Evolutionary conservation across 2,113 vertebrate genomes (phyloP).

Genomic region (Sprattus sprattus): DNA sequence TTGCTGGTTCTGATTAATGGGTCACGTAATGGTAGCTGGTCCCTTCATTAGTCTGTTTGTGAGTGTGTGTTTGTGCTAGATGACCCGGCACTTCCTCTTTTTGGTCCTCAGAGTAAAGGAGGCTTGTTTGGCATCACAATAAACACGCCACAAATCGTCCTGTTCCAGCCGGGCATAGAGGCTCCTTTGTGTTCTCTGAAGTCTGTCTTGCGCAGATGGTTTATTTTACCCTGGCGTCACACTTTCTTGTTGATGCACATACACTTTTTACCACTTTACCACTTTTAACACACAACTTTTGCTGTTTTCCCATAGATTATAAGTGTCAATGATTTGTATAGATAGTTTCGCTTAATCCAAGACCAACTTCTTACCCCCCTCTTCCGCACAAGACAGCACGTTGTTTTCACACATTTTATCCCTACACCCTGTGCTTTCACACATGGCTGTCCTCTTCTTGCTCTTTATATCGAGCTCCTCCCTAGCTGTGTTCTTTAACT

Average conservation of each 20-base stretch:
- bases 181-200: slow-evolving; percentile 22
- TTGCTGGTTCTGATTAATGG: not conserved
- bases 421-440: not conserved
- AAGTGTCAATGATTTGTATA: no score
- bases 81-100: not conserved
- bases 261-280: not conserved
- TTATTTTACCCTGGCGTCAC: not conserved
- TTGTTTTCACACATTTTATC: no score
- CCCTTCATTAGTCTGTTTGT: not conserved
- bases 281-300: not conserved
- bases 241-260: not conserved
- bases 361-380: no score
- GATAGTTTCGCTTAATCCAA: no score
- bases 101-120: slow-evolving; percentile 22
- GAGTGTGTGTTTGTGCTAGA: not conserved
- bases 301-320: no score
- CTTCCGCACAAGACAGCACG: no score
- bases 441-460: not conserved
- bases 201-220: not conserved
- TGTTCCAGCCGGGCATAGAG: slow-evolving; percentile 22
- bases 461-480: not conserved
- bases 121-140: slow-evolving; percentile 39
- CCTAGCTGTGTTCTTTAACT: not conserved
- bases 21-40: not conserved
- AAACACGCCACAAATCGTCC: slow-evolving; percentile 28